Evolutionary conservation across 1,140 invertebrate genomes (phyloP).

Genomic region (Heliconius himera): DNA sequence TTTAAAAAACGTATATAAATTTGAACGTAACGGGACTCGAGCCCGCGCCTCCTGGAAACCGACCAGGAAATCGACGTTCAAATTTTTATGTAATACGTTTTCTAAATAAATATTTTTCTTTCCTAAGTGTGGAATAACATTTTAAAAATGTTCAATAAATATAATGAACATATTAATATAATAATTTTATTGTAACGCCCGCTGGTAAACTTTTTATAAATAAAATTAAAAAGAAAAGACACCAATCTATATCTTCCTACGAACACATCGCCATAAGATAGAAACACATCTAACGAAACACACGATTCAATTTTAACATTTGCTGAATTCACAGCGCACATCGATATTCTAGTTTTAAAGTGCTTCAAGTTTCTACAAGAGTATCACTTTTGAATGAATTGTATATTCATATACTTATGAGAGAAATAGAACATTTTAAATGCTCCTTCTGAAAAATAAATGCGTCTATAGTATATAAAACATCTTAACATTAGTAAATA

Average conservation of each 20-base stretch:
- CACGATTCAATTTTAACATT: neutral
- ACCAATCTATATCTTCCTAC: neutral
- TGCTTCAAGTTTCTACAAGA: neutral
- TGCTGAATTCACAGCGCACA: neutral
- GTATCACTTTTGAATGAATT: slow-evolving; percentile 6
- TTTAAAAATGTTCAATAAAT: too few species aligned
- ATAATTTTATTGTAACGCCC: too few species aligned
- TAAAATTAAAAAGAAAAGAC: too few species aligned
- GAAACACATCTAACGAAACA: neutral
- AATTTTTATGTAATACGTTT: too few species aligned
- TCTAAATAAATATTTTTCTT: too few species aligned
- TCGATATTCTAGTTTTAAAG: neutral
- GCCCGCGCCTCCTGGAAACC: too few species aligned
- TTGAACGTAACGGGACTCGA: too few species aligned
- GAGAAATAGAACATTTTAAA: neutral
- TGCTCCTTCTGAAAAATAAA: neutral
- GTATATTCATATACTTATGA: neutral
- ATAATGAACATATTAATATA: too few species aligned
- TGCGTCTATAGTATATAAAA: neutral
- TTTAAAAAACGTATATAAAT: too few species aligned
- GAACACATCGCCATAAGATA: neutral
- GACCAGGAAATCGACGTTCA: too few species aligned
- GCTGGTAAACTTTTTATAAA: too few species aligned
- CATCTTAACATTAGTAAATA: neutral
- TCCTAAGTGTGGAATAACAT: too few species aligned